A percentile compares a stretch with the other conserved stretches of the same genome.
Evolutionary conservation across 2,113 vertebrate genomes (phyloP).

Genomic region (Gallinago undulata): DNA sequence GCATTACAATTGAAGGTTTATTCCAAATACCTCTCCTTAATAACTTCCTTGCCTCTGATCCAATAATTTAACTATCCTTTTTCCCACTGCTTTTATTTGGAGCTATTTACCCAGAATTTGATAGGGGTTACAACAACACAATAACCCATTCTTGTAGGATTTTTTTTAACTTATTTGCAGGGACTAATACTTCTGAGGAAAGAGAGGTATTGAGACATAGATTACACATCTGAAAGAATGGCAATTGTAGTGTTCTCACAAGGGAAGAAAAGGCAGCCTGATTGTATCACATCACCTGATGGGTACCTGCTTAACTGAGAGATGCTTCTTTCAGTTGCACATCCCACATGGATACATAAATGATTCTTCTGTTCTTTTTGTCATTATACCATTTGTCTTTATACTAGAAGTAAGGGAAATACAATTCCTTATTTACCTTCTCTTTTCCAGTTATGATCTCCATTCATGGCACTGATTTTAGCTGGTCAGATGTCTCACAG

Average conservation of each 20-base stretch:
- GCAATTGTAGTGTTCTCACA: neutral
- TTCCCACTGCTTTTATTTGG: neutral
- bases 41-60: neutral
- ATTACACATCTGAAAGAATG: neutral
- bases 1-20: accelerated
- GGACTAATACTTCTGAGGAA: neutral
- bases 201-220: neutral
- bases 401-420: neutral
- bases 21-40: neutral
- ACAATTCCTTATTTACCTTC: neutral
- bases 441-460: neutral
- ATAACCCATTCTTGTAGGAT: neutral
- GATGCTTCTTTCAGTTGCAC: neutral
- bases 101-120: neutral
- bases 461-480: neutral
- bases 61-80: neutral
- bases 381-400: neutral
- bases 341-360: neutral
- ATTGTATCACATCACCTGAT: accelerated
- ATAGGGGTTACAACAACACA: accelerated
- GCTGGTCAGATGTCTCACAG: neutral
- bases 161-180: neutral
- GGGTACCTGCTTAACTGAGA: neutral
- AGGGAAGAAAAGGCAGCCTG: neutral
- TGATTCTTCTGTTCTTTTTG: neutral